Percentiles rank a stretch among this genome's conserved stretches.
Conservation (phyloP, 2,113 vertebrate species). For the Oplegnathus fasciatus region DNA sequence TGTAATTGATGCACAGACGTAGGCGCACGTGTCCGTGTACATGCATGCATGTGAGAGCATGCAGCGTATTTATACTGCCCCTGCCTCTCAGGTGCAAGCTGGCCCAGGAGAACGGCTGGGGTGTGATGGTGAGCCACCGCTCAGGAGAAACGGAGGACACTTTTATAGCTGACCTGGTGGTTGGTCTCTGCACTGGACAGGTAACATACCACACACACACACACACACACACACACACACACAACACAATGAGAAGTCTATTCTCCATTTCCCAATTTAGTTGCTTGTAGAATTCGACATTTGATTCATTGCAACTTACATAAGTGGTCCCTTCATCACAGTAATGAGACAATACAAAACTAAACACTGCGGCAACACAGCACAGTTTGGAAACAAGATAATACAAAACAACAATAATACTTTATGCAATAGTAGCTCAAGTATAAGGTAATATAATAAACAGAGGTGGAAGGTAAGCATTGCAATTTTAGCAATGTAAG, state of each 20-base stretch:
- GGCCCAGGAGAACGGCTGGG: constrained; percentile 97
- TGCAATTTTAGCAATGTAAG: neutral
- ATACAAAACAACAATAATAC: neutral
- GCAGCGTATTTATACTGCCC: neutral
- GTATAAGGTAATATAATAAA: neutral
- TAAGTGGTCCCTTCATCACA: neutral
- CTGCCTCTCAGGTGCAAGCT: constrained; percentile 88
- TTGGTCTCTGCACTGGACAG: constrained; percentile 95
- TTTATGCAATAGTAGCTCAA: neutral
- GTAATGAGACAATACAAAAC: neutral
- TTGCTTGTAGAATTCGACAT: neutral
- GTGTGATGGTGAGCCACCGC: constrained; percentile 96
- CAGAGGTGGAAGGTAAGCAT: neutral
- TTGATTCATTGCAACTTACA: neutral
- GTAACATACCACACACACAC: constrained; percentile 73
- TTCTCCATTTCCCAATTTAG: neutral
- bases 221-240: neutral
- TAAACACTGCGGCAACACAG: neutral
- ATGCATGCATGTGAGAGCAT: neutral
- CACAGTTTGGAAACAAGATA: neutral
- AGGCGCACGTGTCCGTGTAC: neutral
- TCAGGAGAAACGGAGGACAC: constrained; percentile 96
- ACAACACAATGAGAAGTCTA: neutral
- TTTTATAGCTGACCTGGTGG: constrained; percentile 95
- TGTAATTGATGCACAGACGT: neutral